Base-by-base conservation (phyloP, 2,888 invertebrate genomes). In the Zootermopsis nevadensis region DNA sequence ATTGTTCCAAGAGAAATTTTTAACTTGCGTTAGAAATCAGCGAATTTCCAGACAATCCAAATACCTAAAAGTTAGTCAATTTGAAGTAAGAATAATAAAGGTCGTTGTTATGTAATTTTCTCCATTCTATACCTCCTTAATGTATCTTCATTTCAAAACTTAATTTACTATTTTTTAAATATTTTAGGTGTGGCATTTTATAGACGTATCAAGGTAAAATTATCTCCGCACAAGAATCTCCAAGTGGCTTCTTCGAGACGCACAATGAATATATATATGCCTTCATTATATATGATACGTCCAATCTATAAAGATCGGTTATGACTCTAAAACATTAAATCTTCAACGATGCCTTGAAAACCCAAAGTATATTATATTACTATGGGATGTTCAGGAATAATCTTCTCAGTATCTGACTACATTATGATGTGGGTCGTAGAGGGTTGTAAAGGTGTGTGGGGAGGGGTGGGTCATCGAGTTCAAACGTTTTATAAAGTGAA, bases 401-500 rank as follows among this genome's bases (percentile, higher is more conserved):
- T 8, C 35, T 72, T 35, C 72, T 72, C 31, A 3, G 33, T 72
- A 72, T 35, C 35, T 67, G 30, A 27, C 67, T 67, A 67, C 15
- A 67, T 31, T 67, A 67, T 30, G 30, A n/a, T 8, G 55, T 24
- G 55, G 55, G 19, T 24, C 7, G 12, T 24, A 55, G 55, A 55
- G 22, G 30, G 1, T n/a, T 67, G 30, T 67, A 7, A 67, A 31
- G 2, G 1, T 8, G 8, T 30, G 30, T 31, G 67, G 30, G 27
- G 72, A 35, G 38, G 72, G 72, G 72, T 31, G 31, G n/a, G 24
- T 27, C 42, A 12, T 42, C 42, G 42, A 42, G 42, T 33, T 6
- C 4, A 48, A 24, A 42, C 77, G 27, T 27, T n/a, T 77, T 77
- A 53, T 15, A 31, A 77, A 42, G 48, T 30, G 77, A 42, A 77